phyloP scores from a whole-genome alignment of 2,888 invertebrate species.

The Agriopis leucophaearia region DNA sequence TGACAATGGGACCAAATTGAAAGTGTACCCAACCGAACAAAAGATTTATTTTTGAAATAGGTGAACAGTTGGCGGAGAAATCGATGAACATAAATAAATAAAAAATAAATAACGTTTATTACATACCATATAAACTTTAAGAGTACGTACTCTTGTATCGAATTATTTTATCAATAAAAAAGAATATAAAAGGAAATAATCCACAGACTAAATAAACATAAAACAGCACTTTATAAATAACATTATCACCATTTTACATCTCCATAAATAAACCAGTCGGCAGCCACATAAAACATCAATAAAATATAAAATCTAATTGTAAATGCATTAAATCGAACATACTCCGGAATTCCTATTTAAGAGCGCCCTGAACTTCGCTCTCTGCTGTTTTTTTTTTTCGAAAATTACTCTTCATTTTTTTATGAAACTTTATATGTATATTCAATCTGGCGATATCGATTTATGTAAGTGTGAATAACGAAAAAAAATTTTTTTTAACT shows the following conservation, averaged over 20 bases:
- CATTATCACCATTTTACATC: slow-evolving; percentile 21
- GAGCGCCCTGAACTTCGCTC: neutral
- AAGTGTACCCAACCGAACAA: too few relatives aligned
- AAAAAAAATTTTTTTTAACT: too few relatives aligned
- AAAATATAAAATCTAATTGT: slow-evolving; percentile 35
- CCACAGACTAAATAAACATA: slow-evolving; percentile 8
- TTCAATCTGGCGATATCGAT: neutral
- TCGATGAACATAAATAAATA: too few relatives aligned
- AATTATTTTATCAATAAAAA: slow-evolving; percentile 6
- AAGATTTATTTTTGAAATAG: too few relatives aligned
- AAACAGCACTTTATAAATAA: slow-evolving; percentile 24
- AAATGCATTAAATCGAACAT: slow-evolving; percentile 33
- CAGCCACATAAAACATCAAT: slow-evolving; percentile 29
- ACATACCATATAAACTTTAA: neutral
- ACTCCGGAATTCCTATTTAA: slow-evolving; percentile 12
- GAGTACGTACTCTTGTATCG: neutral
- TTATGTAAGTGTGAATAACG: neutral
- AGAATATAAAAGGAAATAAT: neutral
- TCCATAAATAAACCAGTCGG: slow-evolving; percentile 26
- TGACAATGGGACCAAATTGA: too few relatives aligned
- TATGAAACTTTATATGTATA: neutral
- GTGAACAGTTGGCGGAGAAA: too few relatives aligned
- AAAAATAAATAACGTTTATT: too few relatives aligned
- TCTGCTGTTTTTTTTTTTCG: too few relatives aligned
- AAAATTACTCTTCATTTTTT: too few relatives aligned